Percentiles rank a stretch among this genome's conserved stretches.
Conservation (phyloP, 2,888 invertebrate species). For the Auanema sp. region DNA sequence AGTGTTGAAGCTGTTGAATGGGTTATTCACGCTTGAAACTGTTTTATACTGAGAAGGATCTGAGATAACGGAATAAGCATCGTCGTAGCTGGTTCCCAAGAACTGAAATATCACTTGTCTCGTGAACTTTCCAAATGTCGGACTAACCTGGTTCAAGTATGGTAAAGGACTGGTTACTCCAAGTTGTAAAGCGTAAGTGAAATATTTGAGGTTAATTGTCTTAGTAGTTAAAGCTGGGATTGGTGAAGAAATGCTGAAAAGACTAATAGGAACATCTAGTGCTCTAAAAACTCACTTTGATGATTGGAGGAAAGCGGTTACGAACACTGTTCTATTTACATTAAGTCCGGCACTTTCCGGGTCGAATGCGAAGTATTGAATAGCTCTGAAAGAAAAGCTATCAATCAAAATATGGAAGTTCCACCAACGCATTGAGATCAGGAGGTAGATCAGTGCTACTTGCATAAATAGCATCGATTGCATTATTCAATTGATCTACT, state of each 20-base stretch:
- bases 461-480: neutral
- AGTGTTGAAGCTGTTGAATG: slow-evolving; percentile 5
- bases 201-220: slow-evolving; percentile 15
- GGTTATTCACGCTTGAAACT: neutral
- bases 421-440: slow-evolving; percentile 4
- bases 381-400: slow-evolving; percentile 9
- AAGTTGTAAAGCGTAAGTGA: slow-evolving; percentile 19
- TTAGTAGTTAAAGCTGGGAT: slow-evolving; percentile 5
- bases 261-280: no score
- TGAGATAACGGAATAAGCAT: slow-evolving; percentile 7
- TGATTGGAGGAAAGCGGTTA: slow-evolving; percentile 10
- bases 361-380: slow-evolving; percentile 3
- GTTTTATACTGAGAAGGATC: slow-evolving; percentile 13
- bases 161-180: neutral
- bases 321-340: slow-evolving; percentile 5
- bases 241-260: slow-evolving; percentile 10
- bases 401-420: neutral
- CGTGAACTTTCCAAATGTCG: neutral
- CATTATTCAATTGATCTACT: neutral
- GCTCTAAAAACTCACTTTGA: slow-evolving; percentile 9
- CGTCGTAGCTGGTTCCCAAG: slow-evolving; percentile 15
- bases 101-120: slow-evolving; percentile 17
- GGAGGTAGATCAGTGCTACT: slow-evolving; percentile 2
- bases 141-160: slow-evolving; percentile 10
- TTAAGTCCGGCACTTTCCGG: slow-evolving; percentile 9